Percentiles rank a stretch among this genome's conserved stretches.
Evolutionary conservation across 2,888 invertebrate genomes (phyloP).

Genomic region (Aleiodes alternator): DNA sequence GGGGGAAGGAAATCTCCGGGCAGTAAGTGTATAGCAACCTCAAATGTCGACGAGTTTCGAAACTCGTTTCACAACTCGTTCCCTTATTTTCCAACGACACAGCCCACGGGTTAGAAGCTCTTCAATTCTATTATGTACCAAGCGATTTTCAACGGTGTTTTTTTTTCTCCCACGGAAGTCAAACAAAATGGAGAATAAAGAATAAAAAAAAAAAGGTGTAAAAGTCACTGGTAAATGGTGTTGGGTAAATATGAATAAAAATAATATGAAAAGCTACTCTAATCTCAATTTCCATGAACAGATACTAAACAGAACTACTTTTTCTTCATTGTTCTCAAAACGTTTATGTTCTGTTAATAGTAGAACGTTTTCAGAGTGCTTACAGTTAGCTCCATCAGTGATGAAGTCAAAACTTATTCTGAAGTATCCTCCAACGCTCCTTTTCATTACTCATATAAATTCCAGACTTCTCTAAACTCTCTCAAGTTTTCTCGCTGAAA

Average conservation of each 20-base stretch:
- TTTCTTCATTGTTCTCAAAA: no score
- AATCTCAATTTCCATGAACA: no score
- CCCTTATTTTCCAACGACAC: conserved; percentile 25
- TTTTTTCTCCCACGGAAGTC: neutral
- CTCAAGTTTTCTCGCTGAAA: neutral
- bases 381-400: neutral
- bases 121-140: conserved; percentile 5
- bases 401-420: neutral
- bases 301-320: no score
- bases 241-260: neutral
- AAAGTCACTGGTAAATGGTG: conserved; percentile 2
- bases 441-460: conserved; percentile 30
- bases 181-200: neutral
- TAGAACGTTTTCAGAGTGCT: no score
- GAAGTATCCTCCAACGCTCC: neutral
- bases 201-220: neutral
- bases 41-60: conserved; percentile 25
- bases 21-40: neutral
- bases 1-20: no score
- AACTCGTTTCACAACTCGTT: conserved; percentile 22
- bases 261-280: no score
- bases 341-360: no score
- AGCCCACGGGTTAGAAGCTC: conserved; percentile 2
- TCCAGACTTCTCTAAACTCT: conserved; percentile 2
- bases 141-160: neutral